Evolutionary conservation across 2,888 invertebrate species (phyloP).

Genomic region (Biston stratarius): DNA sequence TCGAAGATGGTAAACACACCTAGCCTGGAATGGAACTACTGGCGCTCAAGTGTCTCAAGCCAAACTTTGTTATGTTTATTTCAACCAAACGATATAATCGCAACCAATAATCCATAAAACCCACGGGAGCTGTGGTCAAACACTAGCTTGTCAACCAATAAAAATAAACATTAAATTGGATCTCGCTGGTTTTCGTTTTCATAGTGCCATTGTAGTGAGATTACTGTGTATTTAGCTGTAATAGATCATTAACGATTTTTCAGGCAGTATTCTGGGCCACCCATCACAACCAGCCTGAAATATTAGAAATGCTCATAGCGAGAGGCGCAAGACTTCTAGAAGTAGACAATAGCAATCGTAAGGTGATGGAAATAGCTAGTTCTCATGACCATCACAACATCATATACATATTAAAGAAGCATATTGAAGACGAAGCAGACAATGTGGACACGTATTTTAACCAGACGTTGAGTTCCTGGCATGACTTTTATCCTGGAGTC

Average conservation of each 20-base stretch:
- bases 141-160: too few relatives aligned
- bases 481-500: conserved; percentile 82
- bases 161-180: too few relatives aligned
- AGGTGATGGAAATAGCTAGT: conserved; percentile 83
- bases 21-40: too few relatives aligned
- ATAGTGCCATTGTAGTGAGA: background rate
- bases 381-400: conserved; percentile 82
- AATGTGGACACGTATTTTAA: conserved; percentile 52
- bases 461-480: conserved; percentile 69
- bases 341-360: conserved; percentile 81
- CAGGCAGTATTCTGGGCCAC: conserved; percentile 89
- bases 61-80: too few relatives aligned
- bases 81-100: too few relatives aligned
- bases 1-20: too few relatives aligned
- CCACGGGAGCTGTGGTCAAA: too few relatives aligned
- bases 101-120: too few relatives aligned
- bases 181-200: background rate
- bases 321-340: conserved; percentile 80
- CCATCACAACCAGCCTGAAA: conserved; percentile 82
- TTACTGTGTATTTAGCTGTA: background rate
- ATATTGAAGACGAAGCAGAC: conserved; percentile 59
- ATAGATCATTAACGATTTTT: conserved; percentile 41
- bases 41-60: too few relatives aligned
- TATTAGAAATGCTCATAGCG: conserved; percentile 83
- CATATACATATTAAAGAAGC: conserved; percentile 71